These are phyloP conservation scores for Sacculina carcini DNA, from an alignment of 2,888 invertebrate genomes.

Conservation along the genomic window DNA sequence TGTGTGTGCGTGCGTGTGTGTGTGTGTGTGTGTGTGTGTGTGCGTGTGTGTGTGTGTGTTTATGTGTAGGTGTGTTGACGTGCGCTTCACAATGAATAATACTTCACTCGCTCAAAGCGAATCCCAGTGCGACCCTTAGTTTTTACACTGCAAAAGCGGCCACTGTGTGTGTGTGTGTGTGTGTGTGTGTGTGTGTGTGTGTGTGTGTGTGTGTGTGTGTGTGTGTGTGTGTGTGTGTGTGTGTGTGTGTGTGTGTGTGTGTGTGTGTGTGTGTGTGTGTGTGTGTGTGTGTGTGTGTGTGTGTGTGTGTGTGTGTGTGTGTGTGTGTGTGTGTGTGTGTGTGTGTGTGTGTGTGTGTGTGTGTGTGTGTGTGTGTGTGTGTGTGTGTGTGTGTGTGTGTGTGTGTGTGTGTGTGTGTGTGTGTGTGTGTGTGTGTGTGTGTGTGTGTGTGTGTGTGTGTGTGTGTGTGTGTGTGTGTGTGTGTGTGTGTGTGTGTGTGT, in stretches of 20 bases:
- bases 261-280: not conserved
- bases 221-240: not conserved
- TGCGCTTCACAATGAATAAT: not conserved
- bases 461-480: not conserved
- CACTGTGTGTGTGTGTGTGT: slow-evolving; percentile 2
- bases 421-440: no score
- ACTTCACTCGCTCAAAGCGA: no score
- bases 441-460: not conserved
- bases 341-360: not conserved
- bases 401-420: not conserved
- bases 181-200: not conserved
- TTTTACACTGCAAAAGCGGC: not conserved
- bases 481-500: not conserved
- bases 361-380: not conserved
- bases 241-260: not conserved
- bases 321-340: not conserved
- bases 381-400: not conserved
- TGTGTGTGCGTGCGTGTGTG: not conserved
- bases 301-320: not conserved
- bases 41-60: no score
- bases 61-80: no score
- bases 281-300: not conserved
- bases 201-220: not conserved
- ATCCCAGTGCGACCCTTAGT: not conserved
- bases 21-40: not conserved